Percentiles rank a stretch among this genome's conserved stretches.
phyloP scores from a whole-genome alignment of 2,113 vertebrate genomes.

The Eclectus roratus region DNA sequence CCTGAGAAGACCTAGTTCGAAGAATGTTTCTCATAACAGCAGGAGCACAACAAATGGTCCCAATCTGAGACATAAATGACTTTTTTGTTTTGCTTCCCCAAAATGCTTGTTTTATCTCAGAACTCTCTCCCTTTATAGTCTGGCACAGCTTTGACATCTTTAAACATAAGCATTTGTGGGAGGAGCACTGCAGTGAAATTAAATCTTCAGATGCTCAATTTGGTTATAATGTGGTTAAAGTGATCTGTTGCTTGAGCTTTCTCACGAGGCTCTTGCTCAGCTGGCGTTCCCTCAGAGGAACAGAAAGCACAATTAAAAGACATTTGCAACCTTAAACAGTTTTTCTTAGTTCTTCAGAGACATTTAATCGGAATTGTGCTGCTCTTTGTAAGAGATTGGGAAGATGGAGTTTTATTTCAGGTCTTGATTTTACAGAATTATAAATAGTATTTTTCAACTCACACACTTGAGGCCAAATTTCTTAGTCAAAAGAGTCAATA shows the following conservation, averaged over 20 bases:
- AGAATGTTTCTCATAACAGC: constrained; percentile 4
- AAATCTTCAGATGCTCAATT: constrained; percentile 43
- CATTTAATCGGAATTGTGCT: background rate
- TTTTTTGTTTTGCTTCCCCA: constrained; percentile 42
- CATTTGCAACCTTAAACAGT: background rate
- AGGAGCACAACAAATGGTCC: constrained; percentile 9
- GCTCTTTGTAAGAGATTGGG: background rate
- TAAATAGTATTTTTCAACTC: background rate
- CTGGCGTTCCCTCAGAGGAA: constrained; percentile 14
- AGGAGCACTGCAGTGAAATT: background rate
- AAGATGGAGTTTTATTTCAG: background rate
- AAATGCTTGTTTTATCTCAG: constrained; percentile 3
- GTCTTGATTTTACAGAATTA: background rate
- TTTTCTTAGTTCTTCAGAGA: constrained; percentile 1
- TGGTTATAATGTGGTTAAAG: constrained; percentile 45
- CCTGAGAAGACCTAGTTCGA: constrained; percentile 30
- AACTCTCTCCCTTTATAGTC: background rate
- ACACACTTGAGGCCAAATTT: background rate
- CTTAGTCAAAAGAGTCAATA: background rate
- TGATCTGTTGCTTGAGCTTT: constrained; percentile 19
- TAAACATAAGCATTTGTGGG: background rate
- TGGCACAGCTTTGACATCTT: background rate
- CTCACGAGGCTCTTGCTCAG: constrained; percentile 5
- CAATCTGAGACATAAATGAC: constrained; percentile 9
- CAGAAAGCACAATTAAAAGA: constrained; percentile 32